Base-by-base conservation (phyloP, 2,888 invertebrate species). In the Rotaria socialis region DNA sequence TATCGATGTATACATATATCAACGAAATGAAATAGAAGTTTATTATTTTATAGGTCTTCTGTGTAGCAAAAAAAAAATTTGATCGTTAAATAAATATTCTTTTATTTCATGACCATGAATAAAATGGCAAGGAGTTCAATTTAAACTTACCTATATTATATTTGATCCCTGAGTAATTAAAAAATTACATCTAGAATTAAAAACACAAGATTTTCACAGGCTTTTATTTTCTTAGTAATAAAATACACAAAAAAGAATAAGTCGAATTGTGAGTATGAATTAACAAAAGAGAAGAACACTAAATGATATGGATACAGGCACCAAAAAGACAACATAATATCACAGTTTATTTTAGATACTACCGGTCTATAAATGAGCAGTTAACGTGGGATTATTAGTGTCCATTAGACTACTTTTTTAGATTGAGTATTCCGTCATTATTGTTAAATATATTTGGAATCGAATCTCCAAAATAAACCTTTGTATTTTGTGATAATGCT, bases 381-480 rank as follows among this genome's bases (percentile, higher is more conserved):
- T 11, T 14, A 52, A 55, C 1, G 55, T 55, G 22, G 1, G 7
- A 10, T 55, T 22, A 5, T 55, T 7, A 50, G 0, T 4, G 19
- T 55, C 22, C 55, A 55, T 55, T 14, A 22, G 22, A 55, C 22
- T 55, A 22, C n/a, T 27, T 67, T 67, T 16, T 19, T 1, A 19
- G 14, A 67, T 19, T 35, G 19, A 35, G 2, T 19, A 67, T 67
- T 19, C 19, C 67, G 2, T 35, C 35, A 19, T 16, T 11, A 85
- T 92, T 92, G 60, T 94, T 87, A 89, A 95, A 95, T 93, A 95
- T 94, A 89, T 93, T 94, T 0, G 95, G 95, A 88, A 96, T 94
- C 89, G 94, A 94, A 89, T 93, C 93, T 19, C 96, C 96, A 91
- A 94, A 96, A 90, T 94, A 96, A 67, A 95, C 93, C 91, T 96